Conservation (phyloP, 2,113 vertebrate species). For the Ceuthmochares aereus region DNA sequence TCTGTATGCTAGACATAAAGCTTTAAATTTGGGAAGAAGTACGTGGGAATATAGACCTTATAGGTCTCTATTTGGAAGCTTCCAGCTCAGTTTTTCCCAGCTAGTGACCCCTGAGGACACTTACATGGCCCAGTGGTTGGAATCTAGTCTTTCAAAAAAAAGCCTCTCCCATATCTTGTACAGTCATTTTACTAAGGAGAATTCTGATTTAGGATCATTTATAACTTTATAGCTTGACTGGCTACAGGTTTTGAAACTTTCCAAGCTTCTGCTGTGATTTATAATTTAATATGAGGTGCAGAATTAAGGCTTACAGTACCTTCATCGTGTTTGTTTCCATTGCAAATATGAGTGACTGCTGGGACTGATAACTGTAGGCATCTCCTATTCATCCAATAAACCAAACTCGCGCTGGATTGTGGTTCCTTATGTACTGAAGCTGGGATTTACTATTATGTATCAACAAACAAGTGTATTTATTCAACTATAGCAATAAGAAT, state of each 20-base stretch:
- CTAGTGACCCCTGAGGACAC: not conserved
- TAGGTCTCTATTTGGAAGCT: not conserved
- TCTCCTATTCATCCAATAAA: not conserved
- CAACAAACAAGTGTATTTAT: not conserved
- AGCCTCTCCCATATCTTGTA: rapidly evolving
- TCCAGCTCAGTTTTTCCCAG: not conserved
- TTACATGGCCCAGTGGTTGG: not conserved
- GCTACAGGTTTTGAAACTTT: not conserved
- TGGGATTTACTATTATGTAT: not conserved
- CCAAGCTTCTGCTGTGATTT: not conserved
- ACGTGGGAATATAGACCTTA: not conserved
- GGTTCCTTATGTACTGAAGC: not conserved
- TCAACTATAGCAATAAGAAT: not conserved
- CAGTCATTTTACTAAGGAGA: not conserved
- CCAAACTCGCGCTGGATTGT: not conserved
- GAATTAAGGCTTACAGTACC: not conserved
- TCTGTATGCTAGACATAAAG: not conserved
- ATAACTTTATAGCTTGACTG: not conserved
- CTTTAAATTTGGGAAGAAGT: not conserved
- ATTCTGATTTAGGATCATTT: not conserved
- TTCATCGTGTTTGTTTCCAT: not conserved
- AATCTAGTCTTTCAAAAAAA: not conserved
- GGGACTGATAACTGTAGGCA: not conserved
- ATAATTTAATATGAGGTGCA: not conserved
- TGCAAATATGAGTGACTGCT: not conserved